These are phyloP conservation scores for Pelagia noctiluca DNA, from an alignment of 30 jellyfish, hydroid and myxozoan genomes.

Conservation along the genomic window DNA sequence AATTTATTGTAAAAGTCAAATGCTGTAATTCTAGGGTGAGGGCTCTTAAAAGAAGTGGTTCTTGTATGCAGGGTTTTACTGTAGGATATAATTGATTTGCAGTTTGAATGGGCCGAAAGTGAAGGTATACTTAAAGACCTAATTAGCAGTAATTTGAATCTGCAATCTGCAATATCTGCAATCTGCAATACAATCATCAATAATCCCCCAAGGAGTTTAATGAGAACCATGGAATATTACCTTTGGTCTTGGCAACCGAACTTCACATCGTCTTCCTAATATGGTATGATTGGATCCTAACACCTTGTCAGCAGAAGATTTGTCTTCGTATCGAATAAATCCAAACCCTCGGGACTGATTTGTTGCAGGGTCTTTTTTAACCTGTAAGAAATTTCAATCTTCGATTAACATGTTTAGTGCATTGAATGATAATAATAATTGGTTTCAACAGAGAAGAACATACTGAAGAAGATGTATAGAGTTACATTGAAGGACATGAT, in stretches of 20 bases:
- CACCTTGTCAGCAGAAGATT: constrained; percentile 82
- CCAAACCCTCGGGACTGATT: constrained; percentile 96
- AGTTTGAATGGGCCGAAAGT: background rate
- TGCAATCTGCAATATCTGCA: background rate
- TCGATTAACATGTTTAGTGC: background rate
- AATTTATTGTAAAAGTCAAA: too few relatives aligned
- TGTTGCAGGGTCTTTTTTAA: constrained; percentile 74
- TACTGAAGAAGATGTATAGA: background rate
- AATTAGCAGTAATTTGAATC: background rate
- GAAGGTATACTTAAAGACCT: background rate
- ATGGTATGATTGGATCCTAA: constrained; percentile 69
- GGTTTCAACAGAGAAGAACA: background rate
- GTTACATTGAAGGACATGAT: background rate
- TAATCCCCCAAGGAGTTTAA: background rate
- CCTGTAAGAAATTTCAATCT: constrained; percentile 34
- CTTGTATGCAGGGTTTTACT: background rate
- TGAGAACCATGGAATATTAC: constrained; percentile 19
- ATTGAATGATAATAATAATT: background rate
- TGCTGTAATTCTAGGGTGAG: too few relatives aligned
- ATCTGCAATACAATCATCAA: background rate
- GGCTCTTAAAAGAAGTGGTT: background rate
- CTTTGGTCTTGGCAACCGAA: constrained; percentile 83
- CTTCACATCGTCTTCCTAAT: constrained; percentile 91
- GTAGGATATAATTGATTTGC: too few relatives aligned
- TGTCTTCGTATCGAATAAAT: constrained; percentile 74